Evolutionary conservation across 1,140 invertebrate genomes (phyloP).

Genomic region (Planococcus citri): DNA sequence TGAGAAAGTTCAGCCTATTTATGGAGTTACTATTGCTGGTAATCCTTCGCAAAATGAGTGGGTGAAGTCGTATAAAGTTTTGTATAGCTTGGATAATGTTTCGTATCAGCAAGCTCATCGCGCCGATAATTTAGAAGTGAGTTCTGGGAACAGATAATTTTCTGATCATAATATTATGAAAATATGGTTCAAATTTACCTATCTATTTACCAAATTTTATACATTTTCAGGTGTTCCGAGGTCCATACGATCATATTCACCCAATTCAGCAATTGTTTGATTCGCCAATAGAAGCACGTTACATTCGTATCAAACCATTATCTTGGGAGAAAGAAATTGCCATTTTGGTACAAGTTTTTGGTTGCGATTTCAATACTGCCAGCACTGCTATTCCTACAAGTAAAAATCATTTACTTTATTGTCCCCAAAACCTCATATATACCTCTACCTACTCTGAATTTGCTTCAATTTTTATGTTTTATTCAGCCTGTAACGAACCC

Average conservation of each 20-base stretch:
- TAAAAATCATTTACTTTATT: background rate
- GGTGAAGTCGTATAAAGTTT: slow-evolving; percentile 58
- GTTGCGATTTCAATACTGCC: slow-evolving; percentile 39
- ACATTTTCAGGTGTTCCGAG: slow-evolving; percentile 51
- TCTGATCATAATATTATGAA: no score
- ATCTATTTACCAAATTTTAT: no score
- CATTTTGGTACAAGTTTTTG: slow-evolving; percentile 56
- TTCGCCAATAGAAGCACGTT: slow-evolving; percentile 54
- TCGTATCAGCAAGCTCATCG: slow-evolving; percentile 41
- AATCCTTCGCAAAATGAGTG: slow-evolving; percentile 49
- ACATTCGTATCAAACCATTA: slow-evolving; percentile 53
- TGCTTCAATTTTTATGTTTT: background rate
- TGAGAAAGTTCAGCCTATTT: slow-evolving; percentile 46
- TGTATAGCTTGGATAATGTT: slow-evolving; percentile 51
- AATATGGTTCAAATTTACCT: no score
- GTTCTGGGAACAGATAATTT: no score
- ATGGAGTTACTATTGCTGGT: slow-evolving; percentile 57
- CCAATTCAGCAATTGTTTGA: slow-evolving; percentile 47
- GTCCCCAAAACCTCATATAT: no score
- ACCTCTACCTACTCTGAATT: no score
- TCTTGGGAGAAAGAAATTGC: slow-evolving; percentile 62
- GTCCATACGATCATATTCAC: slow-evolving; percentile 47
- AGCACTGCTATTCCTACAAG: background rate
- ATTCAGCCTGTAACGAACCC: slow-evolving; percentile 24
- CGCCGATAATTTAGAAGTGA: slow-evolving; percentile 28